Percentiles rank a stretch among this genome's conserved stretches.
These are phyloP conservation scores for Drosophila monieri DNA, from an alignment of 2,888 invertebrate genomes.

Conservation along the genomic window DNA sequence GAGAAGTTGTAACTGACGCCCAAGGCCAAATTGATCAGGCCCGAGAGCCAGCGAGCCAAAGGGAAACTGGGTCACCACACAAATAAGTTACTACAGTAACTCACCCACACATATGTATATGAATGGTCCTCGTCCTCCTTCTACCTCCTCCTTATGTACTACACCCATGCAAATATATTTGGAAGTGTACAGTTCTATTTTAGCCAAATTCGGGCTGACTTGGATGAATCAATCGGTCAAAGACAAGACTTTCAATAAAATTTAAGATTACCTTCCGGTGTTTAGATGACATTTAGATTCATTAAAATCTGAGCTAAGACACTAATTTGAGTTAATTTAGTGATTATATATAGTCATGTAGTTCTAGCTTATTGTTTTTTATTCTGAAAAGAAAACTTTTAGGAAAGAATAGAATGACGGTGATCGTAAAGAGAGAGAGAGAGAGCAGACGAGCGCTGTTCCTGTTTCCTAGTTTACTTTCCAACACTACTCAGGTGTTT, in stretches of 20 bases:
- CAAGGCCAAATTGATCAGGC: constrained; percentile 68
- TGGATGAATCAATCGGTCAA: constrained; percentile 12
- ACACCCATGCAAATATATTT: not conserved
- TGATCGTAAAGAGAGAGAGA: too few relatives aligned
- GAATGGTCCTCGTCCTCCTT: not conserved
- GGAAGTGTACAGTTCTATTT: not conserved
- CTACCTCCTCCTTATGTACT: not conserved
- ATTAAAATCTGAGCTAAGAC: too few relatives aligned
- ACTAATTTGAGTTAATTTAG: too few relatives aligned
- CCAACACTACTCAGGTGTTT: too few relatives aligned
- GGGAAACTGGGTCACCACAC: constrained; percentile 44
- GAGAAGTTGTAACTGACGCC: constrained; percentile 62
- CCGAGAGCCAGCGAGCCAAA: constrained; percentile 30
- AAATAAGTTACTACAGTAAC: constrained; percentile 38
- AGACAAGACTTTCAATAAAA: constrained; percentile 29
- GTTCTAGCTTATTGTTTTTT: too few relatives aligned
- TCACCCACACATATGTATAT: constrained; percentile 9
- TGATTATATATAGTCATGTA: too few relatives aligned
- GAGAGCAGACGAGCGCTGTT: too few relatives aligned
- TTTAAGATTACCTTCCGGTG: not conserved
- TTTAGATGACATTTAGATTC: too few relatives aligned
- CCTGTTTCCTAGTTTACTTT: too few relatives aligned
- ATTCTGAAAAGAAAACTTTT: too few relatives aligned
- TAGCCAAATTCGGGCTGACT: constrained; percentile 1
- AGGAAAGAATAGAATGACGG: too few relatives aligned